Base-by-base conservation (phyloP, 2,888 invertebrate species). In the Diploptera punctata region DNA sequence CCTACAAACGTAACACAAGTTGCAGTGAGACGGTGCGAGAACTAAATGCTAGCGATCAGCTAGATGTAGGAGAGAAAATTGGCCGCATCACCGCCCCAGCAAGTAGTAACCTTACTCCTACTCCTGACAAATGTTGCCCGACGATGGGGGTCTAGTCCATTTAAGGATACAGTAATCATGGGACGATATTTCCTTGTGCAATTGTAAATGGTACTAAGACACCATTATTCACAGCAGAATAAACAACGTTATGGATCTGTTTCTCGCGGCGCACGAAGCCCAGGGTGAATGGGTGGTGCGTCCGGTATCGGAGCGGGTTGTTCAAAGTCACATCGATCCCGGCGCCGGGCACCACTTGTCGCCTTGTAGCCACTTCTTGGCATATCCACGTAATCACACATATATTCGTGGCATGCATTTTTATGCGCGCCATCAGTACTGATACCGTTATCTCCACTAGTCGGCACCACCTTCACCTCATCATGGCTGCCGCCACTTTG, bases 1-100 rank as follows among this genome's bases (percentile, higher is more conserved):
- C 84, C 86, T 86, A 86, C 85, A 86, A 86, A 86, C 86, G 86
- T 86, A 87, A 87, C 86, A 86, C 86, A 86, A 87, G 86, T 86
- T 86, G 86, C 85, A 86, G 86, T 85, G 85, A 85, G 85, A 86
- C 85, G 85, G 86, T 86, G 86, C 87, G 86, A 85, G 85, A 87
- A 87, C 87, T 87, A 87, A 87, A 87, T 87, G 87, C 71, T 70
- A 71, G 72, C 60, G 69, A 44, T 43, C 68, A 62, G 10, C 62
- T 33, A 61, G 57, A n/a, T 24, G 38, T 29, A 33, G n/a, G 19
- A 26, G 49, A 60, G 68, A 54, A 72, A 47, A 65, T 68, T 52
- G 68, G 31, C 71, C 74, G 68, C 68, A 44, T 38, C 68, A 68
- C 71, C 47, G 13, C n/a, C 18, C 52, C 26, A 24, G 71, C 68